phyloP scores from a whole-genome alignment of 2,113 vertebrate genomes.

The Nannobrachium achirus region DNA sequence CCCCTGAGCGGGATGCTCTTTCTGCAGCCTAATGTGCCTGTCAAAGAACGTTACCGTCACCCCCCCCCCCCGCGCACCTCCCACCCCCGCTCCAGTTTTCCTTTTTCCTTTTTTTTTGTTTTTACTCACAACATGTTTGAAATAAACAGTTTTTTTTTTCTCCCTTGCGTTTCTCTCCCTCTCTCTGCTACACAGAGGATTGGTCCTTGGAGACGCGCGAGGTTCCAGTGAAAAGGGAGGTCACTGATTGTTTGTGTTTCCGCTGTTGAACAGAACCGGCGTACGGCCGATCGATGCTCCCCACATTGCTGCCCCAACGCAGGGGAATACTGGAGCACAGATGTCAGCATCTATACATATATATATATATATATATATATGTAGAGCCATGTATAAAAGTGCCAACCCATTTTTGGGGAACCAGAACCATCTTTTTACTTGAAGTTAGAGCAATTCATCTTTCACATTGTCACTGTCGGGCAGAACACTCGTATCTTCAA shows the following conservation, averaged over 20 bases:
- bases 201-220: slow-evolving; percentile 42
- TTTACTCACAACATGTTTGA: slow-evolving; percentile 70
- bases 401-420: too few species aligned
- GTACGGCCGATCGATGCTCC: neutral
- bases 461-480: too few species aligned
- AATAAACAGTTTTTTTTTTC: slow-evolving; percentile 69
- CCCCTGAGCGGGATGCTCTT: slow-evolving; percentile 92
- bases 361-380: too few species aligned
- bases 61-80: slow-evolving; percentile 72
- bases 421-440: too few species aligned
- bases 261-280: slow-evolving; percentile 2
- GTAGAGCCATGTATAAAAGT: too few species aligned
- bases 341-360: neutral
- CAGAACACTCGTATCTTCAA: too few species aligned
- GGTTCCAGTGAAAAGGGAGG: slow-evolving; percentile 5
- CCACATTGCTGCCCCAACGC: neutral
- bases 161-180: neutral
- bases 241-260: slow-evolving; percentile 17
- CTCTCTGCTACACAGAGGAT: slow-evolving; percentile 25
- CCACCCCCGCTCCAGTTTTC: slow-evolving; percentile 13
- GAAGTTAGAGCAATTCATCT: too few species aligned
- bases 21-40: slow-evolving; percentile 94
- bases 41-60: slow-evolving; percentile 93
- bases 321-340: neutral
- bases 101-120: slow-evolving; percentile 43